Evolutionary conservation across 2,113 vertebrate genomes (phyloP), one percentile per base, ranked within the genome.

Genomic region (Austrofundulus limnaeus): DNA sequence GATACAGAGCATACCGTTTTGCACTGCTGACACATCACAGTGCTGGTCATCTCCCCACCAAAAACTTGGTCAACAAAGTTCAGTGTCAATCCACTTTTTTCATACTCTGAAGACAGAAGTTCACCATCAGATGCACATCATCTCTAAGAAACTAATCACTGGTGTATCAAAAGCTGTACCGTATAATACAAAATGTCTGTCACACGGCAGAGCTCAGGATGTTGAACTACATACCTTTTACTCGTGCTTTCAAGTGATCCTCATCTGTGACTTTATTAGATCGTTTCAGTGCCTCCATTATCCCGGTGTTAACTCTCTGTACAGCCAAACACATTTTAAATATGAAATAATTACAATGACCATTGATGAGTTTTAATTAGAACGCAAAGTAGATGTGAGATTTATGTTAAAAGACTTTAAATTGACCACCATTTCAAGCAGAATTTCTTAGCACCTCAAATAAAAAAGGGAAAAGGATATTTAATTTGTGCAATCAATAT

Each of bases 1-100:
- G 23, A 7, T 6, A 24, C 1, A 7, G 4, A 14, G 64, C 78
- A 3, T 87, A 98, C 96, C 13, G 94, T 98, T 88, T 92, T 92
- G 72, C 97, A 99, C 42, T 95, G 93, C 66, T 95, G 94, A 89
- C 97, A 99, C 96, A 98, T 98, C 62, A 98, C 93, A 0, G 94
- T 97, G 79, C 96, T 99, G 21, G 94, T 96, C 65, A 94, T 85
- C 81, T 97, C 95, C 46, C 97, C 97, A 49, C 97, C 96, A 85
- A 99, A 99, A 55, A 98, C 92, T 25, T 90, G 92, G 82, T 98
- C 97, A 39, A 98, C 95, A 84, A 96, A 92, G 82, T 93, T 98
- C 66, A 81, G 92, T 11, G 87, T 85, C 42, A 87, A 70, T 37
- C 92, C 93, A 55, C 92, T 94, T 88, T 94, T 96, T 83, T 97